Evolutionary conservation across 1,140 invertebrate genomes (phyloP), one percentile per base, ranked within the genome.

Genomic region (Sycophila sp.): DNA sequence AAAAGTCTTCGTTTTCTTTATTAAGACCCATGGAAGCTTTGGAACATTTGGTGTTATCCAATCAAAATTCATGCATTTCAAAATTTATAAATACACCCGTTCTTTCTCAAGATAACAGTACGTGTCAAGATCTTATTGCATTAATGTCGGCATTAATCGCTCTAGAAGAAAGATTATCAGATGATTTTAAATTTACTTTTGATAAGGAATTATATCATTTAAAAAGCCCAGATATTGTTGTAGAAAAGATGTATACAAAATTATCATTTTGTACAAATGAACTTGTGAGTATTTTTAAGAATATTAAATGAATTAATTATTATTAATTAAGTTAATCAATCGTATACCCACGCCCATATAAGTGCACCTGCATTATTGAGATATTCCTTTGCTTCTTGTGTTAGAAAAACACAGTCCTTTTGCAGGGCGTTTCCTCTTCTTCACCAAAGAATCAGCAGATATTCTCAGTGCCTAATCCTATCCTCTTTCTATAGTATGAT

Each of bases 21-120:
- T 76, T 93, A 28, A 86, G 92, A 22, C 92, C 93, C 28, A 88
- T 93, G 77, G 93, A 94, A 79, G 87, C 91, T 1, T 80, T 94
- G 11, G 94, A 95, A 77, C 90, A 93, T 71, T 80, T 94, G 64
- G 89, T 92, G 80, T 81, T 93, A 4, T 89, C 88, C 4, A 89
- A 89, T 4, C 89, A 92, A 8, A 83, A 77, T 2, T 81, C 78
- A 2, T 13, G 42, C 26, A 17, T 72, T 0, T 78, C 77, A 13
- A 64, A 75, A 26, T 86, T 86, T 49, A 78, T 78, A 40, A 75
- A 77, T 11, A 78, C 74, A 0, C 78, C 81, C 0, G 76, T 84
- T 75, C 49, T 84, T 11, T 80, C 80, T 26, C 75, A 83, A 77
- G 84, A 88, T 62, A 76, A 85, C 22, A 81, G 85, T 36, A 81